Evolutionary conservation across 2,113 vertebrate species (phyloP), one percentile per base, ranked within the genome.

Genomic region (Phaetusa simplex): DNA sequence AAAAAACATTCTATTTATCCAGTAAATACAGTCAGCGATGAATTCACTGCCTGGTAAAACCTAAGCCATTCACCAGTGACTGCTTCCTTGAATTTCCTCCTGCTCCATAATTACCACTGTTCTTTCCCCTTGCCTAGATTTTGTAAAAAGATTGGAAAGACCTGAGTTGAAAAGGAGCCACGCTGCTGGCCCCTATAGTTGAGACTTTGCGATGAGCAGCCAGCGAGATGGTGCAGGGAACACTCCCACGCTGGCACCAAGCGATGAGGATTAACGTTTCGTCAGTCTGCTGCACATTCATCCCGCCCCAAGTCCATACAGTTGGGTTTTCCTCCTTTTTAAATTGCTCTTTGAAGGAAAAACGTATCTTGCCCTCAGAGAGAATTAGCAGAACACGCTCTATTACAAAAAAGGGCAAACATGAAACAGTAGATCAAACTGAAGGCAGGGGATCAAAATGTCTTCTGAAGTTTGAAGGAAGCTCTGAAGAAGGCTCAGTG

Each of bases 181-280:
- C 4, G 15, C 50, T 18, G n/a, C 56, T 40, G 61, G 32, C 12
- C 23, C 58, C 17, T 21, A 19, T 7, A 14, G n/a, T 2, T 24
- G 43, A 38, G 59, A 23, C 71, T 58, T 22, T 26, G 50, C 14
- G 8, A 62, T 2, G 42, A 49, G 19, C 0, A 40, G 27, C 32
- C 34, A 66, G 43, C 0, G 1, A 43, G 14, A 11, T 5, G 19
- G 43, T 9, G 50, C 50, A 24, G 23, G 58, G 52, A 30, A 74
- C 2, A 0, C 30, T 43, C 47, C 61, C 9, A 18, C 17, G 5
- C 29, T 2, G 5, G 59, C 55, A 42, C 30, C 4, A 6, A 19
- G 30, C 3, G 62, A 40, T 7, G 14, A n/a, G 16, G 47, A 47
- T 10, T 66, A 78, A 36, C n/a, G 6, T 27, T 45, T 61, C 1